Base-by-base conservation (phyloP, 1,140 invertebrate species). In the Lepidurus packardi region DNA sequence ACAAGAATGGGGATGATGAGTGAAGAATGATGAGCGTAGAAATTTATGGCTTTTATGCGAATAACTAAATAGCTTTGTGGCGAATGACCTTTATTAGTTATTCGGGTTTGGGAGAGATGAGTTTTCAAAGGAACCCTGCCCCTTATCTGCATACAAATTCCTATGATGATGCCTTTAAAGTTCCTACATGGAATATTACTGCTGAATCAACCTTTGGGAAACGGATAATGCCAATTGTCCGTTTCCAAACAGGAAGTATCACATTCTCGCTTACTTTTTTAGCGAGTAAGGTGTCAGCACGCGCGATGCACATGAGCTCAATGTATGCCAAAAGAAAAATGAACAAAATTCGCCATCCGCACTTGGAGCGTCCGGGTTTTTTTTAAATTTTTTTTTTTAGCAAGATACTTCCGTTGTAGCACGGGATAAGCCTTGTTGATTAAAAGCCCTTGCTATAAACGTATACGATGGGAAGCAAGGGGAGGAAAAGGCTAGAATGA, bases 61-160 rank as follows among this genome's bases (percentile, higher is more conserved):
- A 65, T 65, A 65, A 65, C 53, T 65, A 65, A 65, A 65, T 65
- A 65, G 53, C 53, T 65, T 65, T 65, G 53, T 65, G 53, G 53
- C 53, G 16, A 65, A 16, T 7, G 53, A 65, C 53, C 53, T 21
- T 65, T n/a, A 9, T 13, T 13, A 65, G 53, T 65, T 65, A n/a
- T 65, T 16, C 53, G 21, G 13, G 53, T 13, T 65, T 65, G 53
- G 53, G 53, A 16, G 53, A 65, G 53, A 65, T 65, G 53, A 65
- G 53, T 65, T 65, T 65, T 34, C 34, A 34, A 65, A 65, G 53
- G 53, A 65, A 65, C 13, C 53, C 53, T 65, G 53, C 53, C n/a
- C 34, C 53, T 65, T 0, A 65, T 16, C 21, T 65, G 53, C 53
- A 65, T 65, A 65, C 53, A 65, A 65, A 65, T 65, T 65, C 53